A percentile compares a stretch with the other conserved stretches of the same genome.
phyloP scores from a whole-genome alignment of 2,888 invertebrate species.

The Hanleya hanleyi region DNA sequence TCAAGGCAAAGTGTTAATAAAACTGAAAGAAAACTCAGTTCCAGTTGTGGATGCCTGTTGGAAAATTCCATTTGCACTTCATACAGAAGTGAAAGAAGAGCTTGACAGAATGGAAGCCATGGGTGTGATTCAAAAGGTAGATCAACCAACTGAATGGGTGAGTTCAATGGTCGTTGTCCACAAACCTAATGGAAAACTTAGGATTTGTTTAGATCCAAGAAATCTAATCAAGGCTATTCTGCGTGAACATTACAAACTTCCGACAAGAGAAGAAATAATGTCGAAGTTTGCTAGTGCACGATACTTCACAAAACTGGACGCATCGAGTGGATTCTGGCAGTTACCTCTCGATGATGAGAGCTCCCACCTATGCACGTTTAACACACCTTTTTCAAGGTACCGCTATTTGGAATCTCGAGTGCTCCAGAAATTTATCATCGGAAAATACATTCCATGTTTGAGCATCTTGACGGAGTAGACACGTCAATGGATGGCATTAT shows the following conservation, averaged over 20 bases:
- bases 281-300: constrained; percentile 29
- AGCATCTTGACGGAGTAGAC: constrained; percentile 12
- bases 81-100: constrained; percentile 34
- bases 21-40: constrained; percentile 23
- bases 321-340: constrained; percentile 41
- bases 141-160: constrained; percentile 47
- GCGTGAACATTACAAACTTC: constrained; percentile 39
- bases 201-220: constrained; percentile 43
- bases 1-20: constrained; percentile 30
- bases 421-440: constrained; percentile 18
- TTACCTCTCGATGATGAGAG: constrained; percentile 25
- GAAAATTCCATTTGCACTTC: constrained; percentile 34
- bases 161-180: constrained; percentile 37
- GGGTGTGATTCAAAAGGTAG: constrained; percentile 36
- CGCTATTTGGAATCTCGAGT: constrained; percentile 15
- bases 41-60: constrained; percentile 41
- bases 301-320: constrained; percentile 39
- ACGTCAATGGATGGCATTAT: constrained; percentile 15
- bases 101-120: constrained; percentile 31
- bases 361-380: constrained; percentile 25
- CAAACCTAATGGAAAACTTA: constrained; percentile 39
- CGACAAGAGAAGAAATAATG: constrained; percentile 41
- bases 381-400: constrained; percentile 36
- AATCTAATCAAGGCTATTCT: constrained; percentile 40
- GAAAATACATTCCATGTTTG: background rate